phyloP scores from a whole-genome alignment of 2,113 vertebrate species.

The Herpetotheres cachinnans region DNA sequence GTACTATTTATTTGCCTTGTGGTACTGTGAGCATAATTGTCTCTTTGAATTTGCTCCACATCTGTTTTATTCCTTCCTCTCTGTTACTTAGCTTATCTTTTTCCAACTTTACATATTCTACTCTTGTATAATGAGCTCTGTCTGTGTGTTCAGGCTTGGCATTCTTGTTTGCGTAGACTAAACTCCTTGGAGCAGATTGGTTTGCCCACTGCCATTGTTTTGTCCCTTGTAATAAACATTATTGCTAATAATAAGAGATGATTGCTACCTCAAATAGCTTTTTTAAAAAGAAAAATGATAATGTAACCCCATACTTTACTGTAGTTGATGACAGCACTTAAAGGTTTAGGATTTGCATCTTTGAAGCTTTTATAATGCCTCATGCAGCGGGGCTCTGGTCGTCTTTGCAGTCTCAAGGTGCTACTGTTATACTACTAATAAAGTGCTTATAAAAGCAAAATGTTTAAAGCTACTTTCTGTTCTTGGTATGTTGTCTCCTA shows the following conservation, averaged over 20 bases:
- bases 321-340: neutral
- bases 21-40: neutral
- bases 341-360: neutral
- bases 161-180: neutral
- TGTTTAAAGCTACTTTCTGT: slow-evolving; percentile 9
- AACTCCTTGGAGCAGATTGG: neutral
- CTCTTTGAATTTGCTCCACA: neutral
- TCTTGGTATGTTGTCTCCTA: neutral
- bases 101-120: neutral
- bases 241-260: neutral
- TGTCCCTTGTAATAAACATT: neutral
- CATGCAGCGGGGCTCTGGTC: neutral
- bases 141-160: neutral
- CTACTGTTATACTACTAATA: neutral
- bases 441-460: neutral
- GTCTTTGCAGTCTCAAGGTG: neutral
- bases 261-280: neutral
- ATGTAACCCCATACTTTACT: neutral
- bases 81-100: neutral
- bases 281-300: neutral
- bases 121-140: neutral
- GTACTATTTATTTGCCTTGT: neutral
- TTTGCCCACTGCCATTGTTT: neutral
- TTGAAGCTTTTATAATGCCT: neutral
- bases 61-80: neutral